Percentiles rank a stretch among this genome's conserved stretches.
Conservation (phyloP, 2,797 vertebrate species). For the Dendrocincla fuliginosa region DNA sequence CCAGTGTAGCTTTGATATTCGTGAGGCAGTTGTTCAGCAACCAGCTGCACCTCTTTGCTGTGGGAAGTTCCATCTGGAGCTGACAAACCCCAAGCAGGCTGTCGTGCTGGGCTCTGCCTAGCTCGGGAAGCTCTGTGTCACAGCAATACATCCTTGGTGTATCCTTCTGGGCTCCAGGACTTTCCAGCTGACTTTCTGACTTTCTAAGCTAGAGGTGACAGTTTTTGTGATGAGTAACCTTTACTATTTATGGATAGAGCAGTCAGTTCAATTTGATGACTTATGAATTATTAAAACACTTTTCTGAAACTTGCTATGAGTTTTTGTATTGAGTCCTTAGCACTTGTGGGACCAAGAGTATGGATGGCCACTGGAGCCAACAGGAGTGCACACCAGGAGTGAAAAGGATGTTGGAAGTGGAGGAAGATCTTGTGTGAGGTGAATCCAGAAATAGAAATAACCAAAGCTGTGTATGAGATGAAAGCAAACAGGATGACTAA, state of each 20-base stretch:
- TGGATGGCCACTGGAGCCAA: not conserved
- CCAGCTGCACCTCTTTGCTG: not conserved
- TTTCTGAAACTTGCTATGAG: not conserved
- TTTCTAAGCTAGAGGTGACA: not conserved
- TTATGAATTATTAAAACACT: constrained; percentile 17
- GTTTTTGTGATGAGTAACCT: not conserved
- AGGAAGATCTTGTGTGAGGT: not conserved
- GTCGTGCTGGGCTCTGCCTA: not conserved
- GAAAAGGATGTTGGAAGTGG: not conserved
- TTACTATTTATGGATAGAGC: not conserved
- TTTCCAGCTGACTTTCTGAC: not conserved
- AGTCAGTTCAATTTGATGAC: not conserved
- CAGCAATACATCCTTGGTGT: fast-evolving
- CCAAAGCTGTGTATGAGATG: not conserved
- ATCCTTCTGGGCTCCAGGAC: not conserved
- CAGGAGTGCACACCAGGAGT: fast-evolving
- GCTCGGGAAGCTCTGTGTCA: not conserved
- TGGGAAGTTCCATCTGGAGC: not conserved
- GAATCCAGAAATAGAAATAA: not conserved
- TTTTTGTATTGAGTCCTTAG: not conserved
- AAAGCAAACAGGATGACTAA: not conserved
- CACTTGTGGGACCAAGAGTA: not conserved
- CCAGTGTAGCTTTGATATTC: not conserved
- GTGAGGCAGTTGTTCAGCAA: not conserved
- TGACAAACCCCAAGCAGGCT: not conserved